Evolutionary conservation across 2,888 invertebrate genomes (phyloP).

Genomic region (Meandrusa payeni): DNA sequence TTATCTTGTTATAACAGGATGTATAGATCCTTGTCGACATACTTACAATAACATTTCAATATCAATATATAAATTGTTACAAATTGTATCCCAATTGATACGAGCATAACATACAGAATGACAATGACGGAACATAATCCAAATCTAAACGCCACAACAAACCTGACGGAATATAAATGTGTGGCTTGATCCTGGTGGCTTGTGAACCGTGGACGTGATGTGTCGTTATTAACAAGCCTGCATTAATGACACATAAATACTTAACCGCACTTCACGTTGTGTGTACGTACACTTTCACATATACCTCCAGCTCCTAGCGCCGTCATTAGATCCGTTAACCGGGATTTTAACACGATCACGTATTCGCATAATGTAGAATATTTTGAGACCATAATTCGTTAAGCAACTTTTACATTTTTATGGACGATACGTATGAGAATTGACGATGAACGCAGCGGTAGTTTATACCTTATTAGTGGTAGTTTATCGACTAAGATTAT

Average conservation of each 20-base stretch:
- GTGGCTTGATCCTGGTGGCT: conserved; percentile 59
- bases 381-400: conserved; percentile 53
- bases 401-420: conserved; percentile 56
- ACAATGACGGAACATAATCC: conserved; percentile 77
- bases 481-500: conserved; percentile 68
- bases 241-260: conserved; percentile 74
- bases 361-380: conserved; percentile 50
- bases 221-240: conserved; percentile 71
- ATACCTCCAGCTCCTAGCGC: conserved; percentile 33
- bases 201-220: conserved; percentile 78
- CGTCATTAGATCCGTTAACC: conserved; percentile 38
- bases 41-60: conserved; percentile 26
- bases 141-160: conserved; percentile 73
- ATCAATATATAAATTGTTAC: conserved; percentile 48
- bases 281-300: conserved; percentile 50
- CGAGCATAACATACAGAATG: conserved; percentile 62
- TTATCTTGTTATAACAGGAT: no score
- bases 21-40: no score
- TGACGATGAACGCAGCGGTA: conserved; percentile 50
- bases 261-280: conserved; percentile 34
- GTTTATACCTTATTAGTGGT: conserved; percentile 68
- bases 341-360: conserved; percentile 37
- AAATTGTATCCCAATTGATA: conserved; percentile 68
- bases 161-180: conserved; percentile 74
- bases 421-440: conserved; percentile 50